Conservation (phyloP, 2,888 invertebrate genomes). For the Ichneumon xanthorius region DNA sequence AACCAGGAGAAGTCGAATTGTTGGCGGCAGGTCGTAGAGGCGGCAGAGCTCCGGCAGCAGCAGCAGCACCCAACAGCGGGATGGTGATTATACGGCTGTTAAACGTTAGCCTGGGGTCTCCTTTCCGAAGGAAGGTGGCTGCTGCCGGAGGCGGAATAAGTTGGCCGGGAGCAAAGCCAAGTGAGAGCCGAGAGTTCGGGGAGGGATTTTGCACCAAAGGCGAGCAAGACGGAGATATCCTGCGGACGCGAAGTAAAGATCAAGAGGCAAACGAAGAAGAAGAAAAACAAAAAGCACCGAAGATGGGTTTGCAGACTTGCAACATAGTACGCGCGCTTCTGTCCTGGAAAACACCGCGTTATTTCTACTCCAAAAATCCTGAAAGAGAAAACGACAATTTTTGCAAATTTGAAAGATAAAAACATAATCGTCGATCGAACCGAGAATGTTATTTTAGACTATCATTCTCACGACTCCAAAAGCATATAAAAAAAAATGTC, state of each 20-base stretch:
- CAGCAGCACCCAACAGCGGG: conserved; percentile 38
- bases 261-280: conserved; percentile 8
- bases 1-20: conserved; percentile 29
- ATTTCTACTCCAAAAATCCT: neutral
- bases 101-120: conserved; percentile 67
- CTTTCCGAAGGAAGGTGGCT: conserved; percentile 17
- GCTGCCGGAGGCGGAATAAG: conserved; percentile 45
- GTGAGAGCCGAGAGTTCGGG: conserved; percentile 50
- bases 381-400: neutral
- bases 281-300: neutral
- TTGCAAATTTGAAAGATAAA: neutral
- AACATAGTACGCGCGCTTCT: neutral
- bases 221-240: neutral
- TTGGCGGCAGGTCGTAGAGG: conserved; percentile 43
- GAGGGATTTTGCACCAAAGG: conserved; percentile 38
- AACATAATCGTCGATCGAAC: too few species aligned
- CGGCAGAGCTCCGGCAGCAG: conserved; percentile 33
- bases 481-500: too few species aligned
- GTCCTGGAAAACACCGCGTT: neutral
- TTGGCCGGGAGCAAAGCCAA: conserved; percentile 40
- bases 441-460: too few species aligned
- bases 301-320: neutral
- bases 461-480: too few species aligned
- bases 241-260: conserved; percentile 16
- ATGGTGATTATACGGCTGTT: conserved; percentile 73